Evolutionary conservation across 2,888 invertebrate species (phyloP).

Genomic region (Leptinotarsa rubiginosa): DNA sequence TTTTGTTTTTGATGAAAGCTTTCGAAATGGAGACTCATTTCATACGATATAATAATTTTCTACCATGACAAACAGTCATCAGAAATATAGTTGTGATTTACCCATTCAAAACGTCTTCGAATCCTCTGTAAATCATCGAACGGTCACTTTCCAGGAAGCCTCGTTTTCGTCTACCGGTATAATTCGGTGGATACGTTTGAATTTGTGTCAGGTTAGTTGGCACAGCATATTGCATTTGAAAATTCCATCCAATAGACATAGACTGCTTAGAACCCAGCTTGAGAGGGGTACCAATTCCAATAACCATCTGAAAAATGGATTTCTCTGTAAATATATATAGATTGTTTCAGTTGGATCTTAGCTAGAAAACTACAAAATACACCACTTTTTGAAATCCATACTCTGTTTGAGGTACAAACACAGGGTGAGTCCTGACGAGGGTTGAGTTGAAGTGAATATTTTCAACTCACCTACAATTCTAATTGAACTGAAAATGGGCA

Average conservation of each 20-base stretch:
- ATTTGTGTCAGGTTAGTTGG: constrained; percentile 58
- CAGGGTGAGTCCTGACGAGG: too few relatives aligned
- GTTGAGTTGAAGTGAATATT: too few relatives aligned
- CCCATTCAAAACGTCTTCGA: constrained; percentile 60
- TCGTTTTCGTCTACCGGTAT: constrained; percentile 50
- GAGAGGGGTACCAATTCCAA: constrained; percentile 72
- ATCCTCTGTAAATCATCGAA: constrained; percentile 56
- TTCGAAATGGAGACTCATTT: too few relatives aligned
- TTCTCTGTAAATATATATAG: not conserved
- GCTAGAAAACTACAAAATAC: too few relatives aligned
- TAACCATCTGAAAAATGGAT: constrained; percentile 68
- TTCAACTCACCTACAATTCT: too few relatives aligned
- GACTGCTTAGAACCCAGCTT: constrained; percentile 68
- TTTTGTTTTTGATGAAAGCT: too few relatives aligned
- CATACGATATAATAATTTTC: too few relatives aligned
- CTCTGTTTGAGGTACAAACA: too few relatives aligned
- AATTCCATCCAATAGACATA: constrained; percentile 71
- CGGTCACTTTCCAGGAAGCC: constrained; percentile 54
- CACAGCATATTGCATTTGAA: constrained; percentile 73
- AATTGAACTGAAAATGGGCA: too few relatives aligned
- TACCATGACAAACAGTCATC: not conserved
- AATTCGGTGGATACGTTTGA: constrained; percentile 57
- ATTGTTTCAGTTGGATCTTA: too few relatives aligned
- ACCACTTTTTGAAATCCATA: too few relatives aligned
- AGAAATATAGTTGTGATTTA: constrained; percentile 30